A percentile compares a stretch with the other conserved stretches of the same genome.
Evolutionary conservation across 2,888 invertebrate genomes (phyloP).

Genomic region (Panzeria rudis): DNA sequence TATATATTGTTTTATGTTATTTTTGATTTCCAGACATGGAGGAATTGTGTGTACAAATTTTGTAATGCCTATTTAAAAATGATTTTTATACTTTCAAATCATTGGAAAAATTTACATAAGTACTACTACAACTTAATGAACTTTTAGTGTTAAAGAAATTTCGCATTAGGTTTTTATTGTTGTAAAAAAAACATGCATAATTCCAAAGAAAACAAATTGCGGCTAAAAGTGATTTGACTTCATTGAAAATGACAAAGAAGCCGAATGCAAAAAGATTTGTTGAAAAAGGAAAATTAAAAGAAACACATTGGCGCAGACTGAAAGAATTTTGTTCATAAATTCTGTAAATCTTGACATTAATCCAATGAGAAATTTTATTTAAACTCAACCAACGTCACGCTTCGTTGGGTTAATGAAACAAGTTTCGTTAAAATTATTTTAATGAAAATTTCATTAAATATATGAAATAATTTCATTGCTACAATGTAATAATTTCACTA

Average conservation of each 20-base stretch:
- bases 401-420: too few species aligned
- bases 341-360: too few species aligned
- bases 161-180: background rate
- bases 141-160: constrained; percentile 23
- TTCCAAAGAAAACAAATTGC: background rate
- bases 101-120: constrained; percentile 14
- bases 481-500: too few species aligned
- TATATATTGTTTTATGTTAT: constrained; percentile 30
- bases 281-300: too few species aligned
- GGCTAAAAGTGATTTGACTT: background rate
- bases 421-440: too few species aligned
- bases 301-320: too few species aligned
- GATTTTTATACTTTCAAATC: constrained; percentile 38
- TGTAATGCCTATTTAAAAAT: constrained; percentile 23
- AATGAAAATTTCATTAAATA: too few species aligned
- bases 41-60: constrained; percentile 10
- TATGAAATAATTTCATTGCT: too few species aligned
- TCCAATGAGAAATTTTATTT: too few species aligned
- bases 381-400: too few species aligned
- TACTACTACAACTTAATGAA: constrained; percentile 1
- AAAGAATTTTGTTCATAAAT: too few species aligned
- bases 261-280: background rate
- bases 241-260: background rate
- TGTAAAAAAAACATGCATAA: background rate
- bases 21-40: constrained; percentile 20